Evolutionary conservation across 2,113 vertebrate genomes (phyloP).

Genomic region (Patagioenas fasciata): DNA sequence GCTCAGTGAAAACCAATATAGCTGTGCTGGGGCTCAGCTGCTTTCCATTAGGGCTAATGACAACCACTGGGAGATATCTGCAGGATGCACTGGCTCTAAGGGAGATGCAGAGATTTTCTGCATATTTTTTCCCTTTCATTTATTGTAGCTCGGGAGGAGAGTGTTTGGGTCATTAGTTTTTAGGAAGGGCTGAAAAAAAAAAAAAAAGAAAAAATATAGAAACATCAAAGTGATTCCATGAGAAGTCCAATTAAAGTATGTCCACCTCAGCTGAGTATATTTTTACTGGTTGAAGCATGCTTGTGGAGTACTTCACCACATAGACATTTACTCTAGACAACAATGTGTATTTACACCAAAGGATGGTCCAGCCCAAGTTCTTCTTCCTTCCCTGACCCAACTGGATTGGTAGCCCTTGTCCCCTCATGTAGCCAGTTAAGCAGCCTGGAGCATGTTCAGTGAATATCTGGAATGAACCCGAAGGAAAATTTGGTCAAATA

Average conservation of each 20-base stretch:
- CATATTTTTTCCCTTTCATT: conserved; percentile 29
- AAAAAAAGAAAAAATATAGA: not conserved
- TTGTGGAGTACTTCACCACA: not conserved
- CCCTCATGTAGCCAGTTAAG: not conserved
- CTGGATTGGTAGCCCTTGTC: not conserved
- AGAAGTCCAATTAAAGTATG: not conserved
- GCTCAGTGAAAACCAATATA: not conserved
- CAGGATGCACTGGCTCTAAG: not conserved
- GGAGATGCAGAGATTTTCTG: conserved; percentile 11
- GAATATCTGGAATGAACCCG: not conserved
- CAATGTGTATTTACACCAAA: not conserved
- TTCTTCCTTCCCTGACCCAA: not conserved
- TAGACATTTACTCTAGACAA: not conserved
- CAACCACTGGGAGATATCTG: conserved; percentile 10
- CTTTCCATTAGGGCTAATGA: conserved; percentile 38
- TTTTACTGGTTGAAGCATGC: not conserved
- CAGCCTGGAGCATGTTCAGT: not conserved
- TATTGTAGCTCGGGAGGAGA: conserved; percentile 3
- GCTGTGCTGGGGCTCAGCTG: not conserved
- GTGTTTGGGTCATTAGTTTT: conserved; percentile 27
- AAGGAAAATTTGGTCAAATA: not conserved
- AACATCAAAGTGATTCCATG: not conserved
- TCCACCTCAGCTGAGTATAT: not conserved
- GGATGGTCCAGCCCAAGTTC: not conserved
- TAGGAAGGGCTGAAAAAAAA: not conserved